Evolutionary conservation across 2,797 vertebrate species (phyloP), one percentile per base, ranked within the genome.

Genomic region (Artibeus lituratus): DNA sequence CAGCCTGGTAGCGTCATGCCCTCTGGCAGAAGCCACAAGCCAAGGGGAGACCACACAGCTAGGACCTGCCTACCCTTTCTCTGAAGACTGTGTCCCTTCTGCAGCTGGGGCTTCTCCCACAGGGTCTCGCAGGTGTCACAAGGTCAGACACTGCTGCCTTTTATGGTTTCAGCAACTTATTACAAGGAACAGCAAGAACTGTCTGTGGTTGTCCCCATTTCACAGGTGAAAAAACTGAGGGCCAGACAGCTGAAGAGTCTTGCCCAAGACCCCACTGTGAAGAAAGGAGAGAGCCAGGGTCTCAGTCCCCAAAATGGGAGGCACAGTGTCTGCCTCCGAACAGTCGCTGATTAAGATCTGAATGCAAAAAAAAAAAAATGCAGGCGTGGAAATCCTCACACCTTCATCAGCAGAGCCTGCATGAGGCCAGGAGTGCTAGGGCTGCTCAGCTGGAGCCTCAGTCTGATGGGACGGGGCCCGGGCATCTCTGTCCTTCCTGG

Each of bases 321-420:
- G 42, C 35, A 4, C 1, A n/a, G 8, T 24, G 26, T 67, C 29
- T 87, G 22, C 22, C 74, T 73, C 35, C 0, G 19, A 65, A 81
- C 2, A 49, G 18, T 8, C 1, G 0, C 59, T 59, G 29, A 1
- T 6, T 16, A 24, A 55, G 49, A 19, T 51, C 16, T 9, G 70
- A 65, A 24, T 16, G 5, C 21, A 67, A 29, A 73, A 55, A 72
- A 29, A 35, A 37, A 53, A 35, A 80, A 44, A 69, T 2, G 44
- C 22, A 21, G 7, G 19, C 0, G 3, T 24, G 47, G 42, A 49
- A 0, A 39, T 4, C 0, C 10, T 37, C 10, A 32, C 0, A 0
- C 51, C n/a, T 2, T 29, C 26, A n/a, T 4, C 0, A 15, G 85
- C 22, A 51, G 39, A 22, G 44, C 2, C 24, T 2, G 1, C n/a